These are phyloP conservation scores for Micromesistius poutassou DNA, from an alignment of 2,797 vertebrate species.

Conservation along the genomic window DNA sequence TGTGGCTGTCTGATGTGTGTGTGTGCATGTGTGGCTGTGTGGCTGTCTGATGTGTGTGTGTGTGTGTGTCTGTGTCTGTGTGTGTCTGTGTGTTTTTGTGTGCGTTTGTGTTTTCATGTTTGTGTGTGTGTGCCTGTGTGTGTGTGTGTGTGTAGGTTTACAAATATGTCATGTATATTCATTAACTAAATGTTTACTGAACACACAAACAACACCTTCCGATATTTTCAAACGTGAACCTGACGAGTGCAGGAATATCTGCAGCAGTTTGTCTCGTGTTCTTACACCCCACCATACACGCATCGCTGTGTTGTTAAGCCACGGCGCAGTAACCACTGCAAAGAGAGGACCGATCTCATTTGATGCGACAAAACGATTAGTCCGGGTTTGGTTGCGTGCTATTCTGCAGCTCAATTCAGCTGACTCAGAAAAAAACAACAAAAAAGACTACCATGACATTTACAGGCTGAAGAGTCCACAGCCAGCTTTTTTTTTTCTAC, in stretches of 20 bases:
- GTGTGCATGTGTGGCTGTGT: neutral
- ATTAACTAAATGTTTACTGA: neutral
- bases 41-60: neutral
- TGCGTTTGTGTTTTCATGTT: neutral
- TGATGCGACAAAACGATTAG: conserved; percentile 24
- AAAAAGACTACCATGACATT: neutral
- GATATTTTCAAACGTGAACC: neutral
- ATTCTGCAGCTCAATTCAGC: conserved; percentile 20
- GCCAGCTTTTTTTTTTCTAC: neutral
- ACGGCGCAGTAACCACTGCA: conserved; percentile 23
- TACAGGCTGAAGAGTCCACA: neutral
- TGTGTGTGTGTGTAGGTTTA: neutral
- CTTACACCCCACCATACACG: neutral
- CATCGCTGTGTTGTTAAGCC: conserved; percentile 8
- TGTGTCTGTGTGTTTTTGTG: neutral
- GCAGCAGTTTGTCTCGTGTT: neutral
- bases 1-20: too few species aligned
- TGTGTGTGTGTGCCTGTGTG: neutral
- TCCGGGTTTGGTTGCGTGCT: conserved; percentile 6
- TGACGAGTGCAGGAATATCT: neutral
- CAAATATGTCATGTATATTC: neutral
- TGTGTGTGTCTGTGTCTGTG: neutral
- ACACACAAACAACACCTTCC: neutral
- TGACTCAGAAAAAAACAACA: conserved; percentile 4
- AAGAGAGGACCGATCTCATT: conserved; percentile 20